phyloP scores from a whole-genome alignment of 2,113 vertebrate genomes.

The Lanius ludovicianus region DNA sequence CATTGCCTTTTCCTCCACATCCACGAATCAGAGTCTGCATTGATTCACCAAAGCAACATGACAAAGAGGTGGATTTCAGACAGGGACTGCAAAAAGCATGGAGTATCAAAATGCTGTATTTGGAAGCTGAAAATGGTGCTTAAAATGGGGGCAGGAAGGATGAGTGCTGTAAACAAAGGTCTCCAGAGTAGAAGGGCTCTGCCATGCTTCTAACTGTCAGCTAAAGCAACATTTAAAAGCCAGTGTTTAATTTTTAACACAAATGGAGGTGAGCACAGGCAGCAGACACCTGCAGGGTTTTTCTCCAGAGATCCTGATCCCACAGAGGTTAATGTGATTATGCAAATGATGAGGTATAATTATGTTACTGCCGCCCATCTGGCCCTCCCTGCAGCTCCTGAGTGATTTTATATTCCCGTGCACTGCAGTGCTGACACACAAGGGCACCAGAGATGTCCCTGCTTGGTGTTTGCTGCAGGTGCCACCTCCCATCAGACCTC shows the following conservation, averaged over 20 bases:
- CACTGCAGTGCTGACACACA: neutral
- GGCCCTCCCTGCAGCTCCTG: conserved; percentile 6
- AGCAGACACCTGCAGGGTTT: conserved; percentile 42
- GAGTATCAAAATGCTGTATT: neutral
- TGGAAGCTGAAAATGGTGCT: neutral
- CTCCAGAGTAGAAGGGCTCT: neutral
- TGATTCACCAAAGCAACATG: neutral
- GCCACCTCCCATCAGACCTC: neutral
- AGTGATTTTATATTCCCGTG: neutral
- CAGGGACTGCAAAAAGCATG: neutral
- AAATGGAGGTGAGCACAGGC: neutral
- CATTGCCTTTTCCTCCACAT: neutral
- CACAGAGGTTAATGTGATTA: conserved; percentile 50
- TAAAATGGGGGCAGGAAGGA: neutral
- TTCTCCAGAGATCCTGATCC: conserved; percentile 7
- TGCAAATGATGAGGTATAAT: conserved; percentile 41
- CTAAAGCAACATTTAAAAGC: neutral
- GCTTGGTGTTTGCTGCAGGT: neutral
- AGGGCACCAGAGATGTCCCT: conserved; percentile 24
- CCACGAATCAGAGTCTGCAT: neutral
- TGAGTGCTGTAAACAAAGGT: neutral
- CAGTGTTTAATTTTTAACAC: conserved; percentile 2
- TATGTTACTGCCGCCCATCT: conserved; percentile 33
- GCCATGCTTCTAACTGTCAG: neutral
- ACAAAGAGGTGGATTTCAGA: neutral